These are phyloP conservation scores for Ceratosolen fusciceps DNA, from an alignment of 1,140 invertebrate species.

Conservation along the genomic window DNA sequence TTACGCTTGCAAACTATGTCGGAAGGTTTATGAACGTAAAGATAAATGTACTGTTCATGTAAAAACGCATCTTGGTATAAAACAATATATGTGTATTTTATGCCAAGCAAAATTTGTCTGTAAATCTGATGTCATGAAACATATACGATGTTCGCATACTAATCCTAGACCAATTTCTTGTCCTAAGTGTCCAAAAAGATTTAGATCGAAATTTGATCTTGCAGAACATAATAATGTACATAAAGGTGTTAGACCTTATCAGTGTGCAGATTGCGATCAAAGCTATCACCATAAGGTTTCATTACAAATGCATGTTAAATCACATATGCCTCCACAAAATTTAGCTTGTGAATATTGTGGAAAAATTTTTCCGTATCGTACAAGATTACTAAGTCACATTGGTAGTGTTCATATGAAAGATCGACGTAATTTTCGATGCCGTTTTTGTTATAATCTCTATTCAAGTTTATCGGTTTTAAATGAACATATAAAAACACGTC, in stretches of 20 bases:
- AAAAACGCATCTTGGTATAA: conserved; percentile 79
- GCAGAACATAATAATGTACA: conserved; percentile 70
- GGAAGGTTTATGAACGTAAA: conserved; percentile 66
- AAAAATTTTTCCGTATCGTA: conserved; percentile 69
- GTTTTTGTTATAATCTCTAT: conserved; percentile 71
- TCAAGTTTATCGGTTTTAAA: conserved; percentile 67
- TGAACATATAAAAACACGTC: conserved; percentile 68
- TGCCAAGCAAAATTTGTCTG: conserved; percentile 73
- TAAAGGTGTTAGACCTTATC: conserved; percentile 68
- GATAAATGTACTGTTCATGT: conserved; percentile 75
- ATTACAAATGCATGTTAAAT: conserved; percentile 69
- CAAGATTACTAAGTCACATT: conserved; percentile 67
- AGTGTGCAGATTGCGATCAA: conserved; percentile 66
- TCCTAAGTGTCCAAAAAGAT: conserved; percentile 69
- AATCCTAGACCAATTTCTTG: conserved; percentile 69
- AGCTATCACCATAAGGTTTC: conserved; percentile 71
- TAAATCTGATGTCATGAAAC: conserved; percentile 71
- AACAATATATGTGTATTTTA: conserved; percentile 79
- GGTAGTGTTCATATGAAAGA: conserved; percentile 69
- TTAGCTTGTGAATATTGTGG: conserved; percentile 69
- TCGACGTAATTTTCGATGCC: conserved; percentile 67
- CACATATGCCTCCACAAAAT: conserved; percentile 69
- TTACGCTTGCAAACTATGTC: conserved; percentile 66
- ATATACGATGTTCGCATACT: conserved; percentile 69
- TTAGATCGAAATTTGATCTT: conserved; percentile 69